phyloP scores from a whole-genome alignment of 2,888 invertebrate genomes.

The Cyclophora punctaria region DNA sequence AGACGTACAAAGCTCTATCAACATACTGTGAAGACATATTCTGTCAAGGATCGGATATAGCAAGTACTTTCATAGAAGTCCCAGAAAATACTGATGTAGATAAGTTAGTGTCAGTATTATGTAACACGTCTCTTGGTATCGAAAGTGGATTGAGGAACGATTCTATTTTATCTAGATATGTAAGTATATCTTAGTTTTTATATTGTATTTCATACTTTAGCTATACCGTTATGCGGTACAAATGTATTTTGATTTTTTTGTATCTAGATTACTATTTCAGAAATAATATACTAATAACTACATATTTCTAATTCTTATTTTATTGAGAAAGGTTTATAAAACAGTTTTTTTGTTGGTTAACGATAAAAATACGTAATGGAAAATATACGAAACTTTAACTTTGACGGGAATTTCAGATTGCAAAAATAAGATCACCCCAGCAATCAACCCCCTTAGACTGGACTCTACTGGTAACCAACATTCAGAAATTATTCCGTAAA shows the following conservation, averaged over 20 bases:
- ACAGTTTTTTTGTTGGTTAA: too few relatives aligned
- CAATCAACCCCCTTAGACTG: constrained; percentile 33
- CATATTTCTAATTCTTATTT: too few relatives aligned
- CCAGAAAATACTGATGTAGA: constrained; percentile 25
- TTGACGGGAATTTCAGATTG: too few relatives aligned
- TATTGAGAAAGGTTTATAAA: too few relatives aligned
- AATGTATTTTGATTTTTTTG: too few relatives aligned
- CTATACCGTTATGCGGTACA: too few relatives aligned
- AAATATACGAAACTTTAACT: too few relatives aligned
- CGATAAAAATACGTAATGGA: too few relatives aligned
- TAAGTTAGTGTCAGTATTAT: constrained; percentile 32
- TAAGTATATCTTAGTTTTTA: constrained; percentile 27
- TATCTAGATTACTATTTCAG: too few relatives aligned
- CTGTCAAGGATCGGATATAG: constrained; percentile 40
- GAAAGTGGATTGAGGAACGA: constrained; percentile 41
- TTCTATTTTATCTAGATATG: constrained; percentile 50
- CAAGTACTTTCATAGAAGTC: constrained; percentile 36
- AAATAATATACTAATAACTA: too few relatives aligned
- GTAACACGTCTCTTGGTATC: constrained; percentile 43
- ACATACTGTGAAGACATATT: constrained; percentile 44
- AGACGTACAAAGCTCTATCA: constrained; percentile 54
- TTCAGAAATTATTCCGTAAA: constrained; percentile 45
- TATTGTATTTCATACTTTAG: too few relatives aligned
- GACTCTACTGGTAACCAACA: constrained; percentile 45
- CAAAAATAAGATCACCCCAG: too few relatives aligned